Evolutionary conservation across 2,888 invertebrate species (phyloP).

Genomic region (Campoletis raptor): DNA sequence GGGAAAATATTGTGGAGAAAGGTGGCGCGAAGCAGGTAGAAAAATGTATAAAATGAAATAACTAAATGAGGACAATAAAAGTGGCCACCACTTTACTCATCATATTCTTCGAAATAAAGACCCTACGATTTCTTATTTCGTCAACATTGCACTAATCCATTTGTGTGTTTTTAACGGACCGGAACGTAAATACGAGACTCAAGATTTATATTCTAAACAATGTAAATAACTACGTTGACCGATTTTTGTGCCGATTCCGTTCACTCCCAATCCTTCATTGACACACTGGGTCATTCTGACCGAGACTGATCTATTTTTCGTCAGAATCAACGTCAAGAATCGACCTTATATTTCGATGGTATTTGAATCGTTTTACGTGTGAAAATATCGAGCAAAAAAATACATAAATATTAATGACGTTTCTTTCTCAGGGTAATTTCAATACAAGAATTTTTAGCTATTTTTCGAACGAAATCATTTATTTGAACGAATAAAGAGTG

Average conservation of each 20-base stretch:
- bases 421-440: too few species aligned
- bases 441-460: too few species aligned
- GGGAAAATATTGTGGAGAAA: constrained; percentile 41
- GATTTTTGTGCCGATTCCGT: neutral
- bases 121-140: neutral
- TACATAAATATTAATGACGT: too few species aligned
- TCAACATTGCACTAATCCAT: constrained; percentile 17
- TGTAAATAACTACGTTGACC: neutral
- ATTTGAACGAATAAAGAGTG: neutral
- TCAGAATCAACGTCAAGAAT: too few species aligned
- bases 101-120: neutral
- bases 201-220: neutral
- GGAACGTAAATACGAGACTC: neutral
- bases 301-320: neutral
- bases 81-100: constrained; percentile 7
- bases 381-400: too few species aligned
- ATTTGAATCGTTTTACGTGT: too few species aligned
- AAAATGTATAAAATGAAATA: neutral
- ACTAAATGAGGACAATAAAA: constrained; percentile 55
- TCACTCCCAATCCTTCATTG: neutral
- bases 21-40: constrained; percentile 57
- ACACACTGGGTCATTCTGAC: neutral
- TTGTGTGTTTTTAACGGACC: neutral
- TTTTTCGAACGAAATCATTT: neutral
- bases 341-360: too few species aligned